Evolutionary conservation across 2,797 vertebrate species (phyloP).

Genomic region (Sebastes oblongus): DNA sequence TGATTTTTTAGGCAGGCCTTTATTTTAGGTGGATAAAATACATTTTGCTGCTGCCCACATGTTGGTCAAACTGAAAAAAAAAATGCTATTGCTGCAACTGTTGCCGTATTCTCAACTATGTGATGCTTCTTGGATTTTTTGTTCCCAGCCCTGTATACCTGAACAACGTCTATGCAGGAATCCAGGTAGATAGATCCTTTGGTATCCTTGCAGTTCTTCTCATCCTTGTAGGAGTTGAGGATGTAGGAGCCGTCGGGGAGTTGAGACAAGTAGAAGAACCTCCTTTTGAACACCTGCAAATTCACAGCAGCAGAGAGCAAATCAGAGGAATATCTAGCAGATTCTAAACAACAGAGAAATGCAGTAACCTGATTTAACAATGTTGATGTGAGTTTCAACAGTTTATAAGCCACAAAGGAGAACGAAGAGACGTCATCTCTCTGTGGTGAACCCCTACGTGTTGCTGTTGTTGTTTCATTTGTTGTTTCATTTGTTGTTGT

Average conservation of each 20-base stretch:
- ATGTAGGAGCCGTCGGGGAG: conserved; percentile 97
- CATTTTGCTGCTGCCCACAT: background rate
- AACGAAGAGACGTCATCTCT: background rate
- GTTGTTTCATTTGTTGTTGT: background rate
- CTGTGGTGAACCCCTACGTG: background rate
- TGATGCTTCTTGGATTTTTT: background rate
- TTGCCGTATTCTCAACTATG: background rate
- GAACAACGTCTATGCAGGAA: conserved; percentile 93
- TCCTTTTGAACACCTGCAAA: conserved; percentile 93
- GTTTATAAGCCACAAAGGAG: background rate
- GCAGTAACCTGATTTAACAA: background rate
- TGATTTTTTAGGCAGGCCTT: background rate
- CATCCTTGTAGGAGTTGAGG: conserved; percentile 98
- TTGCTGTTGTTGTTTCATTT: background rate
- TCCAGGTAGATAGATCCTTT: conserved; percentile 98
- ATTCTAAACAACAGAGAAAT: background rate
- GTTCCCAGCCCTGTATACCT: conserved; percentile 74
- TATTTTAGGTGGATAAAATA: background rate
- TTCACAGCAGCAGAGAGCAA: background rate
- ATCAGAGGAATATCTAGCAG: background rate
- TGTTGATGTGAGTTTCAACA: background rate
- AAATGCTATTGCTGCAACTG: background rate
- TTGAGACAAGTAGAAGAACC: conserved; percentile 97
- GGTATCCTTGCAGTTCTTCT: conserved; percentile 96
- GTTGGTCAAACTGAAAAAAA: background rate